Evolutionary conservation across 2,888 invertebrate genomes (phyloP), one percentile per base, ranked within the genome.

Genomic region (Athalia circularis): DNA sequence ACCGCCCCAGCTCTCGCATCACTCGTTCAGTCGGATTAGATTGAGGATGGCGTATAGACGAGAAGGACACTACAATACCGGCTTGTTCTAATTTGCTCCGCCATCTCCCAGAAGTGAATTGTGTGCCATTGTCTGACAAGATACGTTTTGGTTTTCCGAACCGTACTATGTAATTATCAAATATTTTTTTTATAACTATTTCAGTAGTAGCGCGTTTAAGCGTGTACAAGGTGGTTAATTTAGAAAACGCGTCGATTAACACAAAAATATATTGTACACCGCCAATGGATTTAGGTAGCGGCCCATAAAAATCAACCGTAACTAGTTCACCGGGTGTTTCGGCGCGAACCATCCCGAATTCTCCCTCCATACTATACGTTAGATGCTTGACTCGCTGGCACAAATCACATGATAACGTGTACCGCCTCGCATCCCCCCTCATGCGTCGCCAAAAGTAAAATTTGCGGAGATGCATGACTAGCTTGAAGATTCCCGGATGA

Each of bases 371-470:
- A 0, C 29, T n/a, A 8, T 65, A 62, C 4, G 59, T 15, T 3
- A 78, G 61, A 57, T 75, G 54, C 59, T 82, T 80, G 0, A 80
- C 79, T 0, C 81, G n/a, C 57, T 82, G 82, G 43, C 80, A 81
- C 3, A 80, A 11, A 29, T 82, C 81, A 43, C 80, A 81, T 0
- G 45, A 6, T 2, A 9, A 4, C 0, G 78, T 29, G n/a, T 57
- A 81, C 52, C 3, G n/a, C 29, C 81, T 83, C 0, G 79, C 76
- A 13, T 80, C 78, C 8, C 47, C 6, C 7, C 64, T 5, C 80
- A 82, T 80, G 4, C 65, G 65, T 9, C 29, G 65, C 79, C 81
- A 83, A 76, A 77, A 81, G 70, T 80, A 83, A 65, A 77, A 82
- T 48, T 64, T 29, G 7, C 77, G 65, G 5, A 83, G 8, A 68